phyloP scores from a whole-genome alignment of 2,113 vertebrate species.

The Ciconia stormi region DNA sequence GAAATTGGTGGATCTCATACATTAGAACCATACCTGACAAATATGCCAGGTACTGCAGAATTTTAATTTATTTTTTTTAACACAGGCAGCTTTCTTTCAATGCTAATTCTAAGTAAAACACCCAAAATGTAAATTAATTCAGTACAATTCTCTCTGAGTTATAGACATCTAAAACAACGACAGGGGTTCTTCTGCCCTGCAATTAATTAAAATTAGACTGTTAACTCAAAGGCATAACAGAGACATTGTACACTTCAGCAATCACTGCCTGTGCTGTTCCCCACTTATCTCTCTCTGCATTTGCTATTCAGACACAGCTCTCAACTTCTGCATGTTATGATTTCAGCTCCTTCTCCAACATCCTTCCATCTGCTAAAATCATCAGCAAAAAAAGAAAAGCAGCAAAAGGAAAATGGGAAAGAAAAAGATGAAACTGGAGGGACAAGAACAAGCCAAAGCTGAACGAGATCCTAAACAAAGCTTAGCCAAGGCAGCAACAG shows the following conservation, averaged over 20 bases:
- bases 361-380: background rate
- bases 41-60: background rate
- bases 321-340: background rate
- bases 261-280: background rate
- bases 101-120: background rate
- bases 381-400: background rate
- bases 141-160: background rate
- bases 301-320: background rate
- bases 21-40: background rate
- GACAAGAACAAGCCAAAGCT: background rate
- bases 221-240: background rate
- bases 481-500: background rate
- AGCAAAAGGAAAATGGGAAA: background rate
- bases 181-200: background rate
- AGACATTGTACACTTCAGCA: background rate
- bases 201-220: background rate
- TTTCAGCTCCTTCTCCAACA: conserved; percentile 3
- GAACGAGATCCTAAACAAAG: background rate
- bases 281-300: background rate
- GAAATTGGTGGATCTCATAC: background rate
- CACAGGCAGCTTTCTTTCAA: background rate
- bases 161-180: background rate
- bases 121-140: background rate
- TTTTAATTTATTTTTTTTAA: background rate
- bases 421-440: background rate